Evolutionary conservation across 2,113 vertebrate genomes (phyloP).

Genomic region (Phylloscopus trochilus): DNA sequence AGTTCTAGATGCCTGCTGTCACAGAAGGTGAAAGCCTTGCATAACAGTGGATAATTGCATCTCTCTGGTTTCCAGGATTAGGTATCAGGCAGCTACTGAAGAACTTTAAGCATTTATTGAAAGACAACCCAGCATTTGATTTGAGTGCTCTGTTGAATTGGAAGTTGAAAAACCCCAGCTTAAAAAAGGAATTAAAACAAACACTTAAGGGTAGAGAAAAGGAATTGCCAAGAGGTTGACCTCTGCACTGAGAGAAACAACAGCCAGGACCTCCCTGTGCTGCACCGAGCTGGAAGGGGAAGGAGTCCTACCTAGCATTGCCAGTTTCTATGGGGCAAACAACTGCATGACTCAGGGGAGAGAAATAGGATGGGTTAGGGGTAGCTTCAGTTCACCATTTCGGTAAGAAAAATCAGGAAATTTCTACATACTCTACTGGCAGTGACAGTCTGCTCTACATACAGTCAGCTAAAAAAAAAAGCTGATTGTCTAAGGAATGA

Average conservation of each 20-base stretch:
- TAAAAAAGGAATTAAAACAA: conserved; percentile 29
- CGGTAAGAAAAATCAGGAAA: neutral
- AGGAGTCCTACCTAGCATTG: neutral
- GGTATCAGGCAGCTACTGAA: neutral
- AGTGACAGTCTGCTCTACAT: neutral
- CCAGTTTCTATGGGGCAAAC: neutral
- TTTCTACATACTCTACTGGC: neutral
- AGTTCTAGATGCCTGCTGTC: neutral
- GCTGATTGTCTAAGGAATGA: neutral
- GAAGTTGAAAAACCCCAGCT: neutral
- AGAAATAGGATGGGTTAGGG: neutral
- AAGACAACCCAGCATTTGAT: neutral
- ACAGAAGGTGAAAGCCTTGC: neutral
- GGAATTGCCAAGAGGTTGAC: conserved; percentile 27
- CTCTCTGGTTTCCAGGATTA: neutral
- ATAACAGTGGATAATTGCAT: neutral
- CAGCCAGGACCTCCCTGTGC: conserved; percentile 30
- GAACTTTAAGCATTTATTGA: neutral
- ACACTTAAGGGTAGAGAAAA: neutral
- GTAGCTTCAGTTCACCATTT: neutral
- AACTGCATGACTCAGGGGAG: neutral
- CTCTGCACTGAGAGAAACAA: neutral
- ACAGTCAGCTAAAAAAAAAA: neutral
- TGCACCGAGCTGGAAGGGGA: neutral
- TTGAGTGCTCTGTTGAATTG: neutral